Conservation (phyloP, 2,113 vertebrate genomes). For the Heliornis fulica region DNA sequence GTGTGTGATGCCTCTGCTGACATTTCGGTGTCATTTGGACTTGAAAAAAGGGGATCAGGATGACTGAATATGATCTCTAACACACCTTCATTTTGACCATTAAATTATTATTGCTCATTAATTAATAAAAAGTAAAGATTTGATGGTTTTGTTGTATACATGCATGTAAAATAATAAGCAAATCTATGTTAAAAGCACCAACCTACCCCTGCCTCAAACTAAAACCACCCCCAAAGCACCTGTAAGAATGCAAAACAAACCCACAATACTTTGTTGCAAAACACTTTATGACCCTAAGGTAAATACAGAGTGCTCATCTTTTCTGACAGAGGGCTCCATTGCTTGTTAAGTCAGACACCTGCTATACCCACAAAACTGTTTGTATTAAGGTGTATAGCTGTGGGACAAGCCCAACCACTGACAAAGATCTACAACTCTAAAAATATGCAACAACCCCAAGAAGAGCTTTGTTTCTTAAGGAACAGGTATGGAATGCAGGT, state of each 20-base stretch:
- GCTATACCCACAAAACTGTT: not conserved
- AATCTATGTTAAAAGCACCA: not conserved
- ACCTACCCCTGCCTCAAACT: not conserved
- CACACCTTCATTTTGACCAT: not conserved
- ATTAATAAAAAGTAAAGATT: not conserved
- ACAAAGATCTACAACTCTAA: not conserved
- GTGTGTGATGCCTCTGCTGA: not conserved
- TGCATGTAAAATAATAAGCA: not conserved
- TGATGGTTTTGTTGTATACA: not conserved
- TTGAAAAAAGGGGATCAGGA: not conserved
- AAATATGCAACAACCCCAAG: not conserved
- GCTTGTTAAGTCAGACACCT: not conserved
- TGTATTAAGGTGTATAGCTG: not conserved
- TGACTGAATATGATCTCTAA: not conserved
- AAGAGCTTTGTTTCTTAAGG: not conserved
- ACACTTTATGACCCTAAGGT: not conserved
- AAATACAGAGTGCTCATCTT: rapidly evolving
- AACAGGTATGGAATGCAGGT: not conserved
- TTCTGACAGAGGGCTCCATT: not conserved
- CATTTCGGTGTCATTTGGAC: not conserved
- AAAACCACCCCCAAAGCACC: not conserved
- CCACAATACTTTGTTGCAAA: not conserved
- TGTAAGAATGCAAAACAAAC: not conserved
- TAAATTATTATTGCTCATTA: not conserved
- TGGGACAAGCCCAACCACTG: not conserved